Conservation (phyloP, 2,888 invertebrate species). For the Trilocha varians region DNA sequence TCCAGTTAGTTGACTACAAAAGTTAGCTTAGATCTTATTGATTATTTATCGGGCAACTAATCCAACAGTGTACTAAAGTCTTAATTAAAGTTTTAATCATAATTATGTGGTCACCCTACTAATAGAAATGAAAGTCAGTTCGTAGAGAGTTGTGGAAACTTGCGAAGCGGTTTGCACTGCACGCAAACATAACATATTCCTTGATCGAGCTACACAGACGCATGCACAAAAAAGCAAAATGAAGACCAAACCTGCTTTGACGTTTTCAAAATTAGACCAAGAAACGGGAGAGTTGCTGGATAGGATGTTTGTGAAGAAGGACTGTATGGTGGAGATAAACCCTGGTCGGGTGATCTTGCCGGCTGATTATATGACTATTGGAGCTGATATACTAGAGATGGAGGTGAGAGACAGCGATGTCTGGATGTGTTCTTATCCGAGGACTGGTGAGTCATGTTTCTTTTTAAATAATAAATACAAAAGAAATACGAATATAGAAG, state of each 20-base stretch:
- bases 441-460: conserved; percentile 78
- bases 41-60: no score
- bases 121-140: conserved; percentile 37
- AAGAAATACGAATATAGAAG: no score
- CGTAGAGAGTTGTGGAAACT: conserved; percentile 38
- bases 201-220: conserved; percentile 18
- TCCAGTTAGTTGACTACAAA: no score
- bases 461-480: background rate
- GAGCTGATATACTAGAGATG: conserved; percentile 80
- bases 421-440: conserved; percentile 90
- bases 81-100: background rate
- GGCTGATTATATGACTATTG: conserved; percentile 77
- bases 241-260: conserved; percentile 50
- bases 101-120: conserved; percentile 15
- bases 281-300: conserved; percentile 75
- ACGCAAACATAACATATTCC: conserved; percentile 45
- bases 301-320: conserved; percentile 77
- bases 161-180: conserved; percentile 19
- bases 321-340: conserved; percentile 81
- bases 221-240: conserved; percentile 26
- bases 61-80: no score
- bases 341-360: conserved; percentile 82
- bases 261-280: conserved; percentile 75
- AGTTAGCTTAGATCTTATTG: no score
- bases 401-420: conserved; percentile 83